Conservation (phyloP, 2,888 invertebrate genomes). For the Nomada fabriciana region DNA sequence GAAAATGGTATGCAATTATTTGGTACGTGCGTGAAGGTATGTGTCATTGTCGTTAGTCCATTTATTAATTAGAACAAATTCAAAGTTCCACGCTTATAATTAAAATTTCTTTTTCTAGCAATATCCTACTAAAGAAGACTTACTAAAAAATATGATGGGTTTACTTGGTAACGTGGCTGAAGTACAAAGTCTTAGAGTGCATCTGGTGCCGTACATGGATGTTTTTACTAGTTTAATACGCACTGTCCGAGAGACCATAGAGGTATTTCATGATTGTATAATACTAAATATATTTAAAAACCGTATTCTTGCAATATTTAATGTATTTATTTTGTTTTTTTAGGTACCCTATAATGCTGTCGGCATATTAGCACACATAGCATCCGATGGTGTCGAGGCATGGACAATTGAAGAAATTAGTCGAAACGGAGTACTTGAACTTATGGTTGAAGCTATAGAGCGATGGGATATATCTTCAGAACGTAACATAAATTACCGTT, state of each 20-base stretch:
- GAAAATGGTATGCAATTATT: conserved; percentile 96
- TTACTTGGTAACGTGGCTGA: conserved; percentile 98
- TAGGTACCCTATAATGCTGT: conserved; percentile 97
- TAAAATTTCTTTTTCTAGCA: conserved; percentile 85
- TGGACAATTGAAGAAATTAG: conserved; percentile 92
- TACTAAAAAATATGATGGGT: conserved; percentile 99
- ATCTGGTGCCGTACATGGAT: conserved; percentile 94
- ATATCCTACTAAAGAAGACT: conserved; percentile 95
- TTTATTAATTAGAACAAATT: neutral
- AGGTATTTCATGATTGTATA: conserved; percentile 86
- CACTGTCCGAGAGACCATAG: conserved; percentile 96
- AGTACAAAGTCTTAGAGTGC: conserved; percentile 91
- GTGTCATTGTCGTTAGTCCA: conserved; percentile 68
- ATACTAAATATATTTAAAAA: conserved; percentile 23
- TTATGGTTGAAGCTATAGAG: conserved; percentile 93
- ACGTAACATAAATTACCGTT: conserved; percentile 98
- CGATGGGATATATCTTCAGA: conserved; percentile 95
- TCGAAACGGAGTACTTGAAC: conserved; percentile 89
- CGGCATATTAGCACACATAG: conserved; percentile 97
- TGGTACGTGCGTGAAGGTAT: conserved; percentile 93
- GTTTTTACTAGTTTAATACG: conserved; percentile 95
- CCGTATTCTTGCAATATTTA: conserved; percentile 27
- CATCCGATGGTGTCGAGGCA: conserved; percentile 93
- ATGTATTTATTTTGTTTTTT: conserved; percentile 1
- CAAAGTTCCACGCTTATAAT: conserved; percentile 2